Evolutionary conservation across 30 jellyfish, hydroid and myxozoan genomes (phyloP).

Genomic region (Turritopsis rubra): DNA sequence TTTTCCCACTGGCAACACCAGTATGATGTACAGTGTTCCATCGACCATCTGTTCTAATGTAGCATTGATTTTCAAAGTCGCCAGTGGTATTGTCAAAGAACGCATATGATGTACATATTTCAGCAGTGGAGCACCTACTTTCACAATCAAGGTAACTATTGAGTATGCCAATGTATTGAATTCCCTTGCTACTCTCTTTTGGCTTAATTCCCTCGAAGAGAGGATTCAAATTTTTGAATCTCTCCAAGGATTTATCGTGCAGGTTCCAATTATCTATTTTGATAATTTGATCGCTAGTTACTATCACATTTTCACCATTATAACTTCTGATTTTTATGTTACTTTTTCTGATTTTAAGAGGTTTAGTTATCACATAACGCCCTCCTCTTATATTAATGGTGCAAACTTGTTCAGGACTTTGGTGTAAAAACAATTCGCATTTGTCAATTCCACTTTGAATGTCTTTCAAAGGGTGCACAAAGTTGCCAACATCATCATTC

Average conservation of each 20-base stretch:
- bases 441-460: slow-evolving; percentile 54
- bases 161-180: slow-evolving; percentile 61
- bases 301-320: slow-evolving; percentile 52
- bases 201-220: slow-evolving; percentile 80
- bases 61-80: slow-evolving; percentile 63
- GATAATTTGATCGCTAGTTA: slow-evolving; percentile 54
- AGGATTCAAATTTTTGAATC: slow-evolving; percentile 37
- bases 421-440: slow-evolving; percentile 28
- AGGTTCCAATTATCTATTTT: slow-evolving; percentile 54
- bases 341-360: slow-evolving; percentile 22
- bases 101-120: slow-evolving; percentile 72
- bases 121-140: slow-evolving; percentile 42
- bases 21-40: slow-evolving; percentile 69
- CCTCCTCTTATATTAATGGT: slow-evolving; percentile 19
- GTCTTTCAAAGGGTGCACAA: slow-evolving; percentile 45
- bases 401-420: slow-evolving; percentile 6
- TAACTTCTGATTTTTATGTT: slow-evolving; percentile 43
- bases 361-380: slow-evolving; percentile 11
- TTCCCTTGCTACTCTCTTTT: slow-evolving; percentile 43
- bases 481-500: slow-evolving; percentile 32
- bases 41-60: slow-evolving; percentile 73
- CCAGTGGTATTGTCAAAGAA: slow-evolving; percentile 53
- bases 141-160: slow-evolving; percentile 40
- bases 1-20: slow-evolving; percentile 79
- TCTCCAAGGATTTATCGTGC: slow-evolving; percentile 39